A percentile compares a stretch with the other conserved stretches of the same genome.
phyloP scores from a whole-genome alignment of 2,888 invertebrate genomes.

The Caenorhabditis sp. region DNA sequence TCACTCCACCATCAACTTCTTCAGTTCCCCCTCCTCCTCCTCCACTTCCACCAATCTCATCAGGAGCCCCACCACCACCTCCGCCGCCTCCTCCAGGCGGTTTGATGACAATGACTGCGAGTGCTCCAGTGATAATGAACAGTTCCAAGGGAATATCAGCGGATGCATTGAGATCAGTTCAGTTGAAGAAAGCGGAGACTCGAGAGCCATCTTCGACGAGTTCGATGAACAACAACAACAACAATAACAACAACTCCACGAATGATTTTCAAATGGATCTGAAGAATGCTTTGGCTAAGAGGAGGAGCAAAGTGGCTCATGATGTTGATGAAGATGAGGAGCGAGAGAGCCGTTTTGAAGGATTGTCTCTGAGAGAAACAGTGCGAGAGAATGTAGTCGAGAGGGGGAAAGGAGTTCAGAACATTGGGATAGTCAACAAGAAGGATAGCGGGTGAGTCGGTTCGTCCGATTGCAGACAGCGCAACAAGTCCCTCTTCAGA shows the following conservation, averaged over 20 bases:
- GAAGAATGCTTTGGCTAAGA: constrained; percentile 81
- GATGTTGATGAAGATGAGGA: constrained; percentile 79
- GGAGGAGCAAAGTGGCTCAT: constrained; percentile 79
- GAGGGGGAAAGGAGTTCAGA: constrained; percentile 67
- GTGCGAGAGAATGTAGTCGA: constrained; percentile 80
- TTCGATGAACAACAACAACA: constrained; percentile 52
- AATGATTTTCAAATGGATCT: constrained; percentile 82
- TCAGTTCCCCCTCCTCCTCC: constrained; percentile 71
- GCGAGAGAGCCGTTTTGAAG: constrained; percentile 74
- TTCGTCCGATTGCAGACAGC: background rate
- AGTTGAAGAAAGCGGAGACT: constrained; percentile 59
- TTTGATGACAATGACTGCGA: constrained; percentile 53
- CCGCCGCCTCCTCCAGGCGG: constrained; percentile 73
- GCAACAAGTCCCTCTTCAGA: constrained; percentile 56
- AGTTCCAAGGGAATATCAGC: constrained; percentile 66
- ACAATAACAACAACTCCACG: constrained; percentile 55
- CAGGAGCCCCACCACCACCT: constrained; percentile 62
- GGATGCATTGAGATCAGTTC: constrained; percentile 65
- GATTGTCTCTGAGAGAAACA: constrained; percentile 81
- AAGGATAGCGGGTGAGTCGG: constrained; percentile 81
- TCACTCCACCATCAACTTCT: constrained; percentile 65
- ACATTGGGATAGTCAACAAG: constrained; percentile 79
- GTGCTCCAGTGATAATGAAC: constrained; percentile 53
- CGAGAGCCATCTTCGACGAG: constrained; percentile 33
- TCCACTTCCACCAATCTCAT: constrained; percentile 82